phyloP scores from a whole-genome alignment of 2,888 invertebrate genomes.

The Clepsis dumicolana region DNA sequence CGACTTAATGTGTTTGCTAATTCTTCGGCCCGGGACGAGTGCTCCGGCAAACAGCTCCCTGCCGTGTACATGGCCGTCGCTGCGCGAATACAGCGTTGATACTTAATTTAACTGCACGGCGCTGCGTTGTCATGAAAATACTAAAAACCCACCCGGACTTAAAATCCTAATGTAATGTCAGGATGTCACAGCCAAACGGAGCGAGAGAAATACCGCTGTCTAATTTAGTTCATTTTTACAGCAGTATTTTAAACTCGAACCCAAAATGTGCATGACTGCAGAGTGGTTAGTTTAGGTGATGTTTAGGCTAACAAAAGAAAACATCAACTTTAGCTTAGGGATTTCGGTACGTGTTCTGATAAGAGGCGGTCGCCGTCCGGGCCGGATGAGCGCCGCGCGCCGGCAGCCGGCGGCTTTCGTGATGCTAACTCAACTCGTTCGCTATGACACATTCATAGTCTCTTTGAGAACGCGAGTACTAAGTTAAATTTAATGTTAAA shows the following conservation, averaged over 20 bases:
- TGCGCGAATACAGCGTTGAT: not conserved
- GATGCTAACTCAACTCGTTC: not conserved
- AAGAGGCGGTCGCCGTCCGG: not conserved
- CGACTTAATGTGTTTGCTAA: conserved; percentile 16
- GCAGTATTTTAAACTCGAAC: too few relatives aligned
- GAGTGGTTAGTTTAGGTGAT: not conserved
- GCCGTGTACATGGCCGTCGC: not conserved
- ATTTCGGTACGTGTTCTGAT: too few relatives aligned
- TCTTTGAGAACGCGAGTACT: not conserved
- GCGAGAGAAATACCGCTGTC: not conserved
- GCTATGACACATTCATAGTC: not conserved
- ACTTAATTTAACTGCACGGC: not conserved
- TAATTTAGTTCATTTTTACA: not conserved
- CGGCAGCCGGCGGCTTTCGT: not conserved
- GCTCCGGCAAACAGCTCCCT: not conserved
- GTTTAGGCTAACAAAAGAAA: too few relatives aligned
- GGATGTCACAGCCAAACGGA: not conserved
- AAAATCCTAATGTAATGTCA: not conserved
- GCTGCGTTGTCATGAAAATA: not conserved
- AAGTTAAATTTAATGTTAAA: not conserved
- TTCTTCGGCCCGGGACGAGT: not conserved
- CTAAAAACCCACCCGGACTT: not conserved
- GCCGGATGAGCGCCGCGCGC: not conserved
- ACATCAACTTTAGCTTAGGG: too few relatives aligned
- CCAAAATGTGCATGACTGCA: too few relatives aligned